Evolutionary conservation across 2,888 invertebrate genomes (phyloP), one percentile per base, ranked within the genome.

Genomic region (Germaria angustata): DNA sequence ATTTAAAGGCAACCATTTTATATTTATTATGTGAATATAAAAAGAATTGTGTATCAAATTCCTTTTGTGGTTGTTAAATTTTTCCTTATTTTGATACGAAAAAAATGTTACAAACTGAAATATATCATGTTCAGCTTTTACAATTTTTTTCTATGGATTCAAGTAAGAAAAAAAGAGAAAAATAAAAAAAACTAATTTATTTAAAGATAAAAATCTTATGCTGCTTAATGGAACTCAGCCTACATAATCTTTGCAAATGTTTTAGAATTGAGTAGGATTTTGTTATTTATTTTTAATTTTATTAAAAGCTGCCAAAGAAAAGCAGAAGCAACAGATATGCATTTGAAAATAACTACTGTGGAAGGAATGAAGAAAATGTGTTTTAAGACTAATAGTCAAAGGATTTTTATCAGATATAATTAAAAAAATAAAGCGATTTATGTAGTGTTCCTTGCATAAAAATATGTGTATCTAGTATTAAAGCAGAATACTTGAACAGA

Each of bases 271-370:
- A 81, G 79, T 79, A 66, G 78, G 81, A 79, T 79, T 75, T 79
- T 78, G 28, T 79, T 79, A 82, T 82, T 79, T 82, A 82, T 79
- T 82, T 79, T 75, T 82, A 79, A 82, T 82, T 82, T 82, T 75
- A 75, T 82, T 82, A 82, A 82, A 82, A 82, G 81, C 79, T 75
- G 69, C 69, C 79, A 82, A 82, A 68, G 55, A 22, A 32, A 49
- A 53, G 53, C 53, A 11, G 73, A 77, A 78, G 81, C 77, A 77
- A 82, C 79, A 82, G 78, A 79, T 81, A 51, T 61, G 32, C 39
- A 72, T 49, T 59, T 17, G 24, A 51, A 72, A 79, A 72, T n/a
- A 49, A 59, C 32, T 57, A 39, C 11, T 55, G 32, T 32, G 66
- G n/a, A 61, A 17, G 34, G 51, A 68, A 77, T 34, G 28, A 20